These are phyloP conservation scores for Rhinolophus sinicus DNA, from an alignment of 2,113 vertebrate genomes.

Conservation along the genomic window DNA sequence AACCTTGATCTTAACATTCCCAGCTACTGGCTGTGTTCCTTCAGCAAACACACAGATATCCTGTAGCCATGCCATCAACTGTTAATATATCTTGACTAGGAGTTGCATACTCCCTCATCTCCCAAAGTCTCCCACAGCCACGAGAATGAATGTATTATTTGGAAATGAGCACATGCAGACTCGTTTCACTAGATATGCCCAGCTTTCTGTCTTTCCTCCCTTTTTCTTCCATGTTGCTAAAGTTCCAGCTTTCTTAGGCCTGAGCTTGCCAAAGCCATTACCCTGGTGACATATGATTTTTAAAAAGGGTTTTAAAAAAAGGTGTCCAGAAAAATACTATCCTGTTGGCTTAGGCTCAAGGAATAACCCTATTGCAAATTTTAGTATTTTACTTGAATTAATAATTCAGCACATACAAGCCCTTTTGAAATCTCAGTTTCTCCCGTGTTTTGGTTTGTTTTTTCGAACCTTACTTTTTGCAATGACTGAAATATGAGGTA, in stretches of 20 bases:
- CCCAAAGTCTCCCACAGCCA: neutral
- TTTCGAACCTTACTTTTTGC: neutral
- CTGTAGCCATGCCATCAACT: neutral
- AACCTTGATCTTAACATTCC: neutral
- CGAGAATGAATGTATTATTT: neutral
- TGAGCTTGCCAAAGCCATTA: neutral
- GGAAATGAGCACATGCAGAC: neutral
- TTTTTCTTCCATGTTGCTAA: neutral
- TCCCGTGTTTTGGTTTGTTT: neutral
- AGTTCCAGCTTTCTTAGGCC: neutral
- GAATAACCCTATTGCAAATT: neutral
- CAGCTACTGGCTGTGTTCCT: neutral
- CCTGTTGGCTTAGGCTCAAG: neutral
- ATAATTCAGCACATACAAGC: neutral
- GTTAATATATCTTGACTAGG: neutral
- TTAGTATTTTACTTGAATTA: neutral
- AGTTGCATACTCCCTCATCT: too few relatives aligned
- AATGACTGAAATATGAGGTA: neutral
- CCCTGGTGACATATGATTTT: neutral
- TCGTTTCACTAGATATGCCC: neutral
- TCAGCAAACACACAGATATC: neutral
- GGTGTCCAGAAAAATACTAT: neutral
- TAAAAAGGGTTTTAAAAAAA: neutral
- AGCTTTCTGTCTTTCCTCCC: neutral
- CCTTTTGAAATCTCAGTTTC: neutral